Percentiles rank a stretch among this genome's conserved stretches.
These are phyloP conservation scores for Chrysaora quinquecirrha DNA, from an alignment of 30 jellyfish, hydroid and myxozoan genomes.

Conservation along the genomic window DNA sequence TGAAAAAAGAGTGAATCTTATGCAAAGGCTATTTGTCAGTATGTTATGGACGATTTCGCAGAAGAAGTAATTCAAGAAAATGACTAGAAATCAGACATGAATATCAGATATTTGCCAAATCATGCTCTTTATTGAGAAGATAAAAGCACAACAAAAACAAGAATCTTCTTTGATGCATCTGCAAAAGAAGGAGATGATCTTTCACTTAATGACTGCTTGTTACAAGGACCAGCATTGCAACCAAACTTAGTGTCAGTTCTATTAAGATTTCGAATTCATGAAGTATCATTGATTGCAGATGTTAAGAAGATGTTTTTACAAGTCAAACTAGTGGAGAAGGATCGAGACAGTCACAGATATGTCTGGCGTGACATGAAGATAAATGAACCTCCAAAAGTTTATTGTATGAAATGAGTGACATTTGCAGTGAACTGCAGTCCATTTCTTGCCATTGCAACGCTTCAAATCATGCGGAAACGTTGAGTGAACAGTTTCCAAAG, in stretches of 20 bases:
- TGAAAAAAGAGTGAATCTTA: too few relatives aligned
- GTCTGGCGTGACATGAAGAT: constrained; percentile 40
- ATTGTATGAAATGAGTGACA: not conserved
- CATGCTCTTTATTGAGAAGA: too few relatives aligned
- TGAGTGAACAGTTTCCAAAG: constrained; percentile 14
- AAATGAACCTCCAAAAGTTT: constrained; percentile 8
- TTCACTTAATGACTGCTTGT: too few relatives aligned
- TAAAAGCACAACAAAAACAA: too few relatives aligned
- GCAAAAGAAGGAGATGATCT: too few relatives aligned
- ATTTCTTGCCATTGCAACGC: constrained; percentile 4
- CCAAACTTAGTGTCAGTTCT: constrained; percentile 29
- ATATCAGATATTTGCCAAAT: too few relatives aligned
- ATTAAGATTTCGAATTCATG: constrained; percentile 26
- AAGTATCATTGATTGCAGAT: constrained; percentile 29
- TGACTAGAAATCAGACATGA: too few relatives aligned
- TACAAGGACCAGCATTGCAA: constrained; percentile 45
- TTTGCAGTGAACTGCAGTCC: constrained; percentile 32
- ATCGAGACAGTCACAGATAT: constrained; percentile 29
- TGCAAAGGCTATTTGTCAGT: too few relatives aligned
- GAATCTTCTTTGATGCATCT: too few relatives aligned
- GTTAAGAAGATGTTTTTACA: constrained; percentile 43
- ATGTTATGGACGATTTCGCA: too few relatives aligned
- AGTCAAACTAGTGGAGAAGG: not conserved
- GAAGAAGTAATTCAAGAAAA: too few relatives aligned
- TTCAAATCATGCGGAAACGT: constrained; percentile 10